Evolutionary conservation across 2,888 invertebrate species (phyloP), one percentile per base, ranked within the genome.

Genomic region (Gymnosoma rotundatum): DNA sequence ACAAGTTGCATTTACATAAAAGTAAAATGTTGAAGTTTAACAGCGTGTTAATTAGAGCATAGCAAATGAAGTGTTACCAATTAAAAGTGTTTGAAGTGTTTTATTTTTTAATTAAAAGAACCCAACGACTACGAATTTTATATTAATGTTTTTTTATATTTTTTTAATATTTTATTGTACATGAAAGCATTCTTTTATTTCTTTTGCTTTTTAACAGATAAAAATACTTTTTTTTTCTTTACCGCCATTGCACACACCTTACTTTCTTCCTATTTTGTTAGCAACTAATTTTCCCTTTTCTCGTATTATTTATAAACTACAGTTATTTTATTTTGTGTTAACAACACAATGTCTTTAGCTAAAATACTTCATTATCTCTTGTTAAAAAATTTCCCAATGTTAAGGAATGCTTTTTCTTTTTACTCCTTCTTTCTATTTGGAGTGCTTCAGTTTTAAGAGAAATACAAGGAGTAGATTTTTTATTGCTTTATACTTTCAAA

Each of bases 361-460:
- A 14, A 38, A 67, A 64, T 21, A 52, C 21, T 56, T 79, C 16
- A 70, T 82, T 76, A 82, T 82, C 63, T 79, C 58, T 82, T 72
- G 64, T 82, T 82, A 75, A 60, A 21, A 58, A 60, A 67, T 72
- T 66, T 79, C 48, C n/a, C 20, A 12, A 50, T 76, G 81, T 64
- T 70, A 52, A 64, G 81, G 81, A 82, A 82, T 82, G 54, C 20
- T 63, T 64, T 70, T 58, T 18, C 45, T 66, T 52, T n/a, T 32
- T 60, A 38, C 32, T 48, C 32, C 56, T 67, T 56, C 20, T 48
- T 32, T 32, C 32, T 48, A 36, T 38, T 12, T 67, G 18, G 14
- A 76, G 67, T 42, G 48, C 10, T 48, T 50, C 42, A 48, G 20
- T 32, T 50, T 69, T 16, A 50, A 42, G 25, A 42, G 32, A 38